Base-by-base conservation (phyloP, 1,140 invertebrate species). In the Lepidurus apus region DNA sequence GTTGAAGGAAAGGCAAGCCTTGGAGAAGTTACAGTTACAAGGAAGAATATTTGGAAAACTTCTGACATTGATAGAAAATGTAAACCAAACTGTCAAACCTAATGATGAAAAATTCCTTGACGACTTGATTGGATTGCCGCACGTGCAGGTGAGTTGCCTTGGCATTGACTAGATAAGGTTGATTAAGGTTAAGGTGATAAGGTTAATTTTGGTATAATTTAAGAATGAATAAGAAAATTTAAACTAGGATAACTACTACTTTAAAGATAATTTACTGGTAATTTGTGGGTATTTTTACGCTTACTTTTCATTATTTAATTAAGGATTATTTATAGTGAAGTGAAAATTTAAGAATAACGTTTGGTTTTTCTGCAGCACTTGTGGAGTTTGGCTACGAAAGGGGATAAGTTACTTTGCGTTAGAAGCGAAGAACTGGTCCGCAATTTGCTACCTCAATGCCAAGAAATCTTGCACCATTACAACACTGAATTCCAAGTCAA, bases 11-110 rank as follows among this genome's bases (percentile, higher is more conserved):
- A 84, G 84, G 42, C 84, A 85, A 79, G 84, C 87, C 21, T 79
- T 88, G 75, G 84, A 85, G 47, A 85, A 86, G 78, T 81, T 88
- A 24, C 83, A 86, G 81, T 83, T 83, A 53, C 86, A 88, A 79
- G 84, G 84, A 13, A 78, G 82, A 11, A 84, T 88, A 73, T 79
- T 88, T 10, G 85, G 85, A 74, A 82, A 81, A 26, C 80, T 88
- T 43, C 79, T 87, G 11, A 82, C 84, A 24, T 82, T 86, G 10
- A 83, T 85, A 17, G 78, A 80, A 34, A 81, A 80, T 43, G 78
- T 65, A 5, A 11, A 13, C 13, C 34, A 17, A 11, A 77, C 26
- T 17, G 26, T 0, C 21, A 77, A 45, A 44, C 4, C 21, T 8
- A 80, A 79, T 79, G 80, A 21, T 79, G 74, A 74, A 77, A 80